Base-by-base conservation (phyloP, 2,797 vertebrate genomes). In the Aselliscus stoliczkanus region DNA sequence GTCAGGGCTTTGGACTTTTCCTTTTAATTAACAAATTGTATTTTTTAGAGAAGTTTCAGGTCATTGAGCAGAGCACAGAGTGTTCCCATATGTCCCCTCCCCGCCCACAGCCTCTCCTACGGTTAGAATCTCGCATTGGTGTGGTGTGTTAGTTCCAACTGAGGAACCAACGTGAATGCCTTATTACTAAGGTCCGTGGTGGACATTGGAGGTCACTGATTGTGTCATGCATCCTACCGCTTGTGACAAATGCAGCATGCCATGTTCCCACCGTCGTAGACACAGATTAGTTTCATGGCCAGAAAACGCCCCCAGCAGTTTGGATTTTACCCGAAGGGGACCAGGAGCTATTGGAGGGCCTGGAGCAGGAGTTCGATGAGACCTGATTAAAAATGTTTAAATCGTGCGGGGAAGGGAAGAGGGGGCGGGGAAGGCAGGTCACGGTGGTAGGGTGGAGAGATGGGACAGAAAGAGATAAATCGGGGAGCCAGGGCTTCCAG, bases 381-480 rank as follows among this genome's bases (percentile, higher is more conserved):
- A 72, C 44, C 39, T 9, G 64, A 37, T 15, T 3, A 4, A 15
- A 37, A n/a, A 9, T 18, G 23, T 15, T 39, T 39, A 25, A n/a
- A 14, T 39, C 10, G 1, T 0, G 0, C 13, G 23, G 52, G 62
- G 25, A 29, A 2, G 1, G 39, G 70, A 11, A 4, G 11, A 8
- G 39, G 56, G 27, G 10, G 14, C 17, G 0, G 10, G 9, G 8
- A 1, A 37, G 65, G 50, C 21, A 21, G 31, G 44, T 17, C 23
- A 13, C 44, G 5, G 31, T 1, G 9, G 44, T 4, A 5, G 56
- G 21, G 27, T 1, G 47, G 47, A 1, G n/a, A 29, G 64, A 4
- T 1, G 7, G 31, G 23, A 4, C 17, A 25, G 62, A 5, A n/a
- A 0, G 1, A 54, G 62, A 3, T 0, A 15, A 17, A 13, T 6